These are phyloP conservation scores for Drepana arcuata DNA, from an alignment of 1,140 invertebrate genomes.

Conservation along the genomic window DNA sequence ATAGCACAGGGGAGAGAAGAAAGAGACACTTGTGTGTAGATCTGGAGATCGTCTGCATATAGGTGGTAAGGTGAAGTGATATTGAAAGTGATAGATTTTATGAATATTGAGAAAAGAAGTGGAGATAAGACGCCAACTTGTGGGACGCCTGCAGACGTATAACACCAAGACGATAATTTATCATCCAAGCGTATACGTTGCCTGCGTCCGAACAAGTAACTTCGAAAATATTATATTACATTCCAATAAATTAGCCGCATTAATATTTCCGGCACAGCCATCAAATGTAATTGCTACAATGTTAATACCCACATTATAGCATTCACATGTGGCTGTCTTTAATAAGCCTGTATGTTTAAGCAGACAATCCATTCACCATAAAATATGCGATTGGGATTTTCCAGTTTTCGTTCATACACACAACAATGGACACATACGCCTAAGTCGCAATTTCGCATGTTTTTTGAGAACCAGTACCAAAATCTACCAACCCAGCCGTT, in stretches of 20 bases:
- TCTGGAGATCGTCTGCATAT: no score
- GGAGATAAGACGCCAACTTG: no score
- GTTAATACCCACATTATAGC: slow-evolving; percentile 7
- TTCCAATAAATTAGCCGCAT: slow-evolving; percentile 9
- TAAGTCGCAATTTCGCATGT: slow-evolving; percentile 10
- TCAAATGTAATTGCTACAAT: slow-evolving; percentile 19
- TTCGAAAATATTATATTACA: no score
- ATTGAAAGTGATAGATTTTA: no score
- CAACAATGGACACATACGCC: slow-evolving; percentile 9
- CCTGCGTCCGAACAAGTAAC: no score
- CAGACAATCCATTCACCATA: slow-evolving; percentile 15
- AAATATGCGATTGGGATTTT: slow-evolving; percentile 25
- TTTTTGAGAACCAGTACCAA: slow-evolving; percentile 18
- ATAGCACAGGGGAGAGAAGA: no score
- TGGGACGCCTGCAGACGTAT: no score
- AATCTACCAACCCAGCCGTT: slow-evolving; percentile 24
- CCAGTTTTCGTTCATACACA: slow-evolving; percentile 13
- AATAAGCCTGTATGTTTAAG: slow-evolving; percentile 17
- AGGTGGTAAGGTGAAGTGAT: no score
- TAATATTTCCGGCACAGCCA: slow-evolving; percentile 14
- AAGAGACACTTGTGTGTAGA: no score
- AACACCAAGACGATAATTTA: no score
- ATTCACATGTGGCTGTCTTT: slow-evolving; percentile 10
- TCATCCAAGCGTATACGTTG: no score
- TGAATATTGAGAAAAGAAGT: no score